Base-by-base conservation (phyloP, 2,113 vertebrate genomes). In the Morphnarchus princeps region DNA sequence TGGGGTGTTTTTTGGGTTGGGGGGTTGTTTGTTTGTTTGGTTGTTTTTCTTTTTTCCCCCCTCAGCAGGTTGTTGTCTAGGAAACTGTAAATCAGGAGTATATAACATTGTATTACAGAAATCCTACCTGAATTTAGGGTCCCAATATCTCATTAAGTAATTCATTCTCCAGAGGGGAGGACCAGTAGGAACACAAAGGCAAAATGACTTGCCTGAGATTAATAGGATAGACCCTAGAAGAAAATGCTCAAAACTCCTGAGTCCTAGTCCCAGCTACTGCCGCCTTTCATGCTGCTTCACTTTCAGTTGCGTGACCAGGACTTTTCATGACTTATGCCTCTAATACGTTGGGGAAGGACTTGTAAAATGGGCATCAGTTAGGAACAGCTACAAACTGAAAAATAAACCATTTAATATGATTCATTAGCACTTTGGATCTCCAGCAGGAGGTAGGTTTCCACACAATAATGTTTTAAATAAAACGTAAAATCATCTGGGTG, bases 1-100 rank as follows among this genome's bases (percentile, higher is more conserved):
- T 90, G 32, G 4, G 4, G 5, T 42, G 5, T 11, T 45, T 57
- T 49, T 26, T 10, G 20, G 26, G 9, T 3, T 28, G 3, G 2
- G 9, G 7, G 9, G 6, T n/a, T 66, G 26, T 7, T 50, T 62
- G 16, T 0, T 45, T 66, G 10, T 3, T 11, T 66, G 9, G 1
- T 8, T 45, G 0, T 20, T 45, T 77, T 47, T 25, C 4, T 16
- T 14, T 7, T 25, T 17, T 13, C 2, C 10, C 8, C 7, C 6
- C 17, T 5, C 9, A 54, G 7, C 22, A 81, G 7, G 31, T 73
- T 87, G 17, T 47, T 83, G 13, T 69, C n/a, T 61, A 61, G 25
- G 26, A 95, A 91, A 61, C 15, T 42, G 16, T 73, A 72, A 91
- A 76, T 63, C 20, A 40, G 26, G 11, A 71, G 8, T 28, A 40